phyloP scores from a whole-genome alignment of 1,140 invertebrate genomes.

The Pygmarrhopalites habei region DNA sequence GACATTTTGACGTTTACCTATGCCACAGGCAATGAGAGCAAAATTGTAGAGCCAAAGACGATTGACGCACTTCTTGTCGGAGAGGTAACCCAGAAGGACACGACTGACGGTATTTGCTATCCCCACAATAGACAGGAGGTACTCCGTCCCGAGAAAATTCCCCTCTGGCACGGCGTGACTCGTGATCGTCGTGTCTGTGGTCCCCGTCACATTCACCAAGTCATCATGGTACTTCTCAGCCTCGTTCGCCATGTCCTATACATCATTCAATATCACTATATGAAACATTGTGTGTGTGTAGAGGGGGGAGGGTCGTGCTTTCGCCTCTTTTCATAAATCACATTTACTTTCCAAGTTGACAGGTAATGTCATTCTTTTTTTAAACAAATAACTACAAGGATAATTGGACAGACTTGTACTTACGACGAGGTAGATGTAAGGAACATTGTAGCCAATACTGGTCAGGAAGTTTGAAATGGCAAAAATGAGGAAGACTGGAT shows the following conservation, averaged over 20 bases:
- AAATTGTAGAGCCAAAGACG: slow-evolving; percentile 79
- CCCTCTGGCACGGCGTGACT: slow-evolving; percentile 53
- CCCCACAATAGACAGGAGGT: slow-evolving; percentile 70
- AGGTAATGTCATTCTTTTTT: background rate
- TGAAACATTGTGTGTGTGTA: background rate
- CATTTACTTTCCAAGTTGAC: background rate
- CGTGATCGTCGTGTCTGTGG: too few relatives aligned
- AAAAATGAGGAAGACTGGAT: slow-evolving; percentile 84
- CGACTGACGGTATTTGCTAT: slow-evolving; percentile 49
- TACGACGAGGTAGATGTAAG: slow-evolving; percentile 74
- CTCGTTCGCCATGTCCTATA: slow-evolving; percentile 36
- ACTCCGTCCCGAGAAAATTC: slow-evolving; percentile 51
- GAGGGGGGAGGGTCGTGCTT: too few relatives aligned
- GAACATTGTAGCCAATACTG: slow-evolving; percentile 92
- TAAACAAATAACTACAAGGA: background rate
- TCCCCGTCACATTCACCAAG: too few relatives aligned
- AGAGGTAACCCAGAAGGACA: slow-evolving; percentile 72
- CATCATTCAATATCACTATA: slow-evolving; percentile 7
- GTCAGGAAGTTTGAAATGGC: slow-evolving; percentile 89
- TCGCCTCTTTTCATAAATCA: too few relatives aligned
- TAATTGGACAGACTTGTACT: slow-evolving; percentile 34
- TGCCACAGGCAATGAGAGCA: slow-evolving; percentile 72
- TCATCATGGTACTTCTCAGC: too few relatives aligned
- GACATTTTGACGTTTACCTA: slow-evolving; percentile 54
- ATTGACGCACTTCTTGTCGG: slow-evolving; percentile 82